Conservation (phyloP, 2,113 vertebrate species). For the Orthonyx spaldingii region DNA sequence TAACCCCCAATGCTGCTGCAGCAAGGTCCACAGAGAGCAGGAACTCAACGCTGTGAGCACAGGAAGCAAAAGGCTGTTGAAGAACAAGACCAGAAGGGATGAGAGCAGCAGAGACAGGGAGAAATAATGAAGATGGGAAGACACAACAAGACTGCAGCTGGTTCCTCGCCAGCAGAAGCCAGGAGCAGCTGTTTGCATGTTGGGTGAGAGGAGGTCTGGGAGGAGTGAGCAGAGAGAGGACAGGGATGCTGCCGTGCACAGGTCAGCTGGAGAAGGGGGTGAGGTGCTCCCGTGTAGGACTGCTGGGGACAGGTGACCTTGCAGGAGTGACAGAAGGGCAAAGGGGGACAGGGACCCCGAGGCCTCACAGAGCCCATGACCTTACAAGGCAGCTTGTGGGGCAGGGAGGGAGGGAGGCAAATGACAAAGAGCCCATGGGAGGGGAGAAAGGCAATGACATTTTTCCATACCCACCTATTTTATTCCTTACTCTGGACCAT, state of each 20-base stretch:
- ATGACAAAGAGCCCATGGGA: not conserved
- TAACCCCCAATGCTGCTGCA: not conserved
- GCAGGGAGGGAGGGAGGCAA: not conserved
- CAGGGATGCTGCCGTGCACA: rapidly evolving
- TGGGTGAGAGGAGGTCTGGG: not conserved
- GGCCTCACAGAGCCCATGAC: not conserved
- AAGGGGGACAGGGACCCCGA: rapidly evolving
- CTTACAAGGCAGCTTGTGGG: not conserved
- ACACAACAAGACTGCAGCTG: not conserved
- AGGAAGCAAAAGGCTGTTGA: not conserved
- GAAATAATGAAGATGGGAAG: not conserved
- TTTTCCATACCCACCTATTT: not conserved
- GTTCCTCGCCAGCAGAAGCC: not conserved
- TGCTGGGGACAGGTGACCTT: not conserved
- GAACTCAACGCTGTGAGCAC: not conserved
- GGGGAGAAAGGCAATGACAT: not conserved
- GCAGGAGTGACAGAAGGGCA: not conserved
- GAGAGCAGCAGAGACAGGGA: not conserved
- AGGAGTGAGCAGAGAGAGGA: not conserved
- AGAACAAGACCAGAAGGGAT: not conserved
- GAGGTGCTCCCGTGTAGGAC: not conserved
- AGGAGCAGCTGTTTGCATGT: not conserved
- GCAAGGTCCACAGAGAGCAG: not conserved
- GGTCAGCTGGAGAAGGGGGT: not conserved
- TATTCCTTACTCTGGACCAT: rapidly evolving